These are phyloP conservation scores for Cirrhinus molitorella DNA, from an alignment of 2,797 vertebrate genomes.

Conservation along the genomic window DNA sequence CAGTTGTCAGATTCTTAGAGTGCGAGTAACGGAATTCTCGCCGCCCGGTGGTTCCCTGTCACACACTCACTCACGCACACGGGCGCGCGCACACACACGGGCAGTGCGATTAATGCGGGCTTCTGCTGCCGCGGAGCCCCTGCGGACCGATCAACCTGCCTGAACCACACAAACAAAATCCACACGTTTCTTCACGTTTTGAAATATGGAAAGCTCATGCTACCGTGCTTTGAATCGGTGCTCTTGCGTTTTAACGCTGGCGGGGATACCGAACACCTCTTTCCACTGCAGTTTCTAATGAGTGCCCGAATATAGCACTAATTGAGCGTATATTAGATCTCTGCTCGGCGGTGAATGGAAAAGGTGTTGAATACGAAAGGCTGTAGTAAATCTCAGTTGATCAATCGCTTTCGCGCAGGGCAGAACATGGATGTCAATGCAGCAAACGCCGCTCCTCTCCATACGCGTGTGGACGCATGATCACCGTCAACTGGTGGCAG, in stretches of 20 bases:
- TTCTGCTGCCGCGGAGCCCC: constrained; percentile 76
- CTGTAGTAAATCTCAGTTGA: not conserved
- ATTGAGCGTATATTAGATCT: not conserved
- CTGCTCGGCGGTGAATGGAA: not conserved
- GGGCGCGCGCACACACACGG: constrained; percentile 7
- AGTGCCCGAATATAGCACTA: not conserved
- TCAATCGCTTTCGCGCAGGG: constrained; percentile 20
- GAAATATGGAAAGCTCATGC: not conserved
- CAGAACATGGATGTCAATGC: constrained; percentile 65
- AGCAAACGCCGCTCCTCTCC: constrained; percentile 66
- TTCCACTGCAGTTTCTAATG: constrained; percentile 5
- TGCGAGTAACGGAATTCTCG: constrained; percentile 49
- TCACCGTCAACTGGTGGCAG: constrained; percentile 59
- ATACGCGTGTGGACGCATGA: constrained; percentile 24
- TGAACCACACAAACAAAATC: not conserved
- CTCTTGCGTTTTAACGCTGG: not conserved
- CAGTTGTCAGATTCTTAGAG: constrained; percentile 36
- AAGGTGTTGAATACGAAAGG: constrained; percentile 2
- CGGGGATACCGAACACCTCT: not conserved
- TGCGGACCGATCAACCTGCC: constrained; percentile 65
- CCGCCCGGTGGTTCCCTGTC: constrained; percentile 44
- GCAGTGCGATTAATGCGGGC: constrained; percentile 79
- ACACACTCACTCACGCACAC: constrained; percentile 45
- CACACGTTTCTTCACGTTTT: not conserved
- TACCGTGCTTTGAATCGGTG: not conserved